Evolutionary conservation across 2,113 vertebrate species (phyloP).

Genomic region (Pagrus major): DNA sequence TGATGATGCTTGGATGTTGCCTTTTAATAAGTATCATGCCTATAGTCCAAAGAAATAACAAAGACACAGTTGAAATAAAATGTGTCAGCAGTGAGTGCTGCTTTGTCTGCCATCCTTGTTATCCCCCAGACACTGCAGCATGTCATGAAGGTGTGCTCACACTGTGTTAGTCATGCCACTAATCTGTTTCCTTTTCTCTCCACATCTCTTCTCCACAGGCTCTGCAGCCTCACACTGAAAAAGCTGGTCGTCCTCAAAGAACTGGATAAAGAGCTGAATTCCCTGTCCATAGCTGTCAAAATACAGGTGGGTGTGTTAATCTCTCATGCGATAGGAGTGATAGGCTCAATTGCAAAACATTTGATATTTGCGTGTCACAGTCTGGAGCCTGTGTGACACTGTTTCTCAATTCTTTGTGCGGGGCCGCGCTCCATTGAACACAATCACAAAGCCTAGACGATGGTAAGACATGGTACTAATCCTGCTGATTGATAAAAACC

Average conservation of each 20-base stretch:
- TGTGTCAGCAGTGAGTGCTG: not conserved
- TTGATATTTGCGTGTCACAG: constrained; percentile 10
- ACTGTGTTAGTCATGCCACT: constrained; percentile 29
- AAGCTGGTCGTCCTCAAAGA: constrained; percentile 86
- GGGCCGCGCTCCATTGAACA: constrained; percentile 14
- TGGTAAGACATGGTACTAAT: constrained; percentile 58
- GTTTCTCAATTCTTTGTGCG: constrained; percentile 23
- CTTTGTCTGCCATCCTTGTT: not conserved
- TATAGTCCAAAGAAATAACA: not conserved
- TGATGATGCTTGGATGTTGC: not conserved
- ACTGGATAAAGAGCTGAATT: constrained; percentile 92
- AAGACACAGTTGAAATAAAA: not conserved
- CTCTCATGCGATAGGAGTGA: constrained; percentile 6
- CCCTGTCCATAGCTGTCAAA: constrained; percentile 84
- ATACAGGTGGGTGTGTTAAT: constrained; percentile 82
- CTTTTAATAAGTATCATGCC: not conserved
- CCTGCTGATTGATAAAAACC: constrained; percentile 61
- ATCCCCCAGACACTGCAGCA: not conserved
- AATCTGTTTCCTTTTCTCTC: constrained; percentile 38
- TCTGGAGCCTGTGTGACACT: constrained; percentile 19
- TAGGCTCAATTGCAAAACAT: constrained; percentile 18
- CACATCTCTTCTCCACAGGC: constrained; percentile 75
- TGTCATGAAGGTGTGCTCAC: constrained; percentile 37
- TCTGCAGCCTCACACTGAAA: constrained; percentile 92
- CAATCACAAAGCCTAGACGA: constrained; percentile 24